Evolutionary conservation across 64 coral and sea anemone genomes (phyloP).

Genomic region (Dendrophyllia cribrosa): DNA sequence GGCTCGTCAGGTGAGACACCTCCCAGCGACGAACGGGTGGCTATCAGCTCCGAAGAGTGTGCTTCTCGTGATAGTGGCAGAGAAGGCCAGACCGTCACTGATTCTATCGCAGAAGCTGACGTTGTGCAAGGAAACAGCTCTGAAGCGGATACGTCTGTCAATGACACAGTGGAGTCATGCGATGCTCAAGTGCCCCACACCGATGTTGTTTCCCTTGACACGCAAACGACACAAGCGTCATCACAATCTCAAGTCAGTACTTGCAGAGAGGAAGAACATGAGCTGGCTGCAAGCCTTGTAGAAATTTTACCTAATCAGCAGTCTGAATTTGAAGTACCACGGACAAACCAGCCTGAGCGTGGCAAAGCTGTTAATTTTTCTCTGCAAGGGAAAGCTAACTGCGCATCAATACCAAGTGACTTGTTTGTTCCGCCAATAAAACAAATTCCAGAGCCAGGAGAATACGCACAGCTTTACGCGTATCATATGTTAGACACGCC

Average conservation of each 20-base stretch:
- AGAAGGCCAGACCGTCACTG: not conserved
- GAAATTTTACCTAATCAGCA: not conserved
- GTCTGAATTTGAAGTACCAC: not conserved
- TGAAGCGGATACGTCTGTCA: not conserved
- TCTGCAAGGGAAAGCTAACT: not conserved
- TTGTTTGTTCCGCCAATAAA: not conserved
- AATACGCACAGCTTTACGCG: not conserved
- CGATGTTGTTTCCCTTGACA: not conserved
- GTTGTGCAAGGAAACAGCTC: not conserved
- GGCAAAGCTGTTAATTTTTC: not conserved
- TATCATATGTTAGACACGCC: not conserved
- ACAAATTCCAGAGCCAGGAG: not conserved
- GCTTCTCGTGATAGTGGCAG: not conserved
- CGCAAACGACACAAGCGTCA: not conserved
- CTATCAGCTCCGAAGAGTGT: not conserved
- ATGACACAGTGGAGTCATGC: not conserved
- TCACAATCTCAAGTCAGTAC: not conserved
- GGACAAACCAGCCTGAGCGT: not conserved
- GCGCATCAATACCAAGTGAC: not conserved
- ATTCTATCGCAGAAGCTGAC: not conserved
- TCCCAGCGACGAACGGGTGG: constrained; percentile 6
- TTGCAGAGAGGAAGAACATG: no score
- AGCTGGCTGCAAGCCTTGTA: not conserved
- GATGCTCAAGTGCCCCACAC: not conserved
- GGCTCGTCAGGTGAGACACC: not conserved